These are phyloP conservation scores for Tauraco erythrolophus DNA, from an alignment of 2,113 vertebrate genomes.

Conservation along the genomic window DNA sequence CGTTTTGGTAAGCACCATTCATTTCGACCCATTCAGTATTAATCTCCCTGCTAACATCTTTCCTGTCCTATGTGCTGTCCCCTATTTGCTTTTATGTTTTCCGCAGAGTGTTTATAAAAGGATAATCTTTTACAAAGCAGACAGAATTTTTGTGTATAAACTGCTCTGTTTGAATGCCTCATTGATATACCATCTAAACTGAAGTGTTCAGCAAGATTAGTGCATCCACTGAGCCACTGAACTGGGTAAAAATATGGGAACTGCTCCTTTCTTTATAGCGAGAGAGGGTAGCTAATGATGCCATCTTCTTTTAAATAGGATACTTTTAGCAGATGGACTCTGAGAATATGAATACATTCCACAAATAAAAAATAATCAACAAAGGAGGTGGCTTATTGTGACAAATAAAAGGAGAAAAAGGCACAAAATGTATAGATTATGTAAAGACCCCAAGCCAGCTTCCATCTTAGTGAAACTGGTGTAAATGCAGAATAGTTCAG, in stretches of 20 bases:
- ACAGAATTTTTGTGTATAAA: slow-evolving; percentile 87
- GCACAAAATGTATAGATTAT: not conserved
- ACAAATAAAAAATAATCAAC: slow-evolving; percentile 60
- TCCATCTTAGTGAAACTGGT: not conserved
- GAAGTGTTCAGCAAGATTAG: slow-evolving; percentile 87
- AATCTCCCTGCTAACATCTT: slow-evolving; percentile 91
- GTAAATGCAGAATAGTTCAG: slow-evolving; percentile 23
- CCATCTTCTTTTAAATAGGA: slow-evolving; percentile 76
- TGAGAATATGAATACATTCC: slow-evolving; percentile 70
- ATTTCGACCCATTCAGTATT: slow-evolving; percentile 87
- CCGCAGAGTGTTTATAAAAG: slow-evolving; percentile 86
- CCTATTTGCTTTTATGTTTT: slow-evolving; percentile 87
- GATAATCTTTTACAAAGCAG: slow-evolving; percentile 90
- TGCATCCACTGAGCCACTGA: slow-evolving; percentile 78
- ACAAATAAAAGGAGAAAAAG: slow-evolving; percentile 15
- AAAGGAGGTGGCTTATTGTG: slow-evolving; percentile 40
- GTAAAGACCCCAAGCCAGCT: not conserved
- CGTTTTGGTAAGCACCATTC: slow-evolving; percentile 86
- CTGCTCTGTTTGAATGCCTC: slow-evolving; percentile 83
- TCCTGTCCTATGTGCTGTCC: slow-evolving; percentile 85
- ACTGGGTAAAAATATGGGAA: slow-evolving; percentile 81
- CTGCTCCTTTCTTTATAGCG: slow-evolving; percentile 69
- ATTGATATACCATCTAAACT: slow-evolving; percentile 86
- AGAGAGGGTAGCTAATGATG: slow-evolving; percentile 72
- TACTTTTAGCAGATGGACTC: slow-evolving; percentile 84